Base-by-base conservation (phyloP, 2,888 invertebrate genomes). In the Drosophila fulvimacula region DNA sequence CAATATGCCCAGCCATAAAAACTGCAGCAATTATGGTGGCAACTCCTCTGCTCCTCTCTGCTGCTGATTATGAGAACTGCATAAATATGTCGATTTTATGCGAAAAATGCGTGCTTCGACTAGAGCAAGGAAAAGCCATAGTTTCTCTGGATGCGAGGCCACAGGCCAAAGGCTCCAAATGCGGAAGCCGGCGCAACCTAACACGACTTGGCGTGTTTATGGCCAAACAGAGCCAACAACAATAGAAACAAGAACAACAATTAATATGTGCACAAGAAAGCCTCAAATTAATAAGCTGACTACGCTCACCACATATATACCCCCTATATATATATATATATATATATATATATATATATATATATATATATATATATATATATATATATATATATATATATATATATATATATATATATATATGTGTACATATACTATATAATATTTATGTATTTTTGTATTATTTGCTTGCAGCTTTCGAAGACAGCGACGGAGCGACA, bases 121-220 rank as follows among this genome's bases (percentile, higher is more conserved):
- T 3, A 21, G 57, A 21, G n/a, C n/a, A 69, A 76, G 67, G 66
- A 21, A 13, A 13, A 11, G 42, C 42, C 3, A 42, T 42, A 7
- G 42, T 15, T 42, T 15, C 13, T 13, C 13, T 13, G 19, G 42
- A 42, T 21, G 19, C 42, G 5, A 10, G 11, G 11, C 17, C 41
- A 1, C 2, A 30, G 11, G 41, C 41, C 17, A 19, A 19, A 19
- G 17, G 39, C 39, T 39, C 17, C 42, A 58, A 82, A 76, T 73
- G 69, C 88, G 86, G 83, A 88, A 83, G 87, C 76, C 76, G 69
- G 69, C 81, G 86, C 83, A 64, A 86, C 62, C 86, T 63, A 88
- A 83, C 86, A 88, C 83, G 81, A 77, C 73, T 78, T 73, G 88
- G 88, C 88, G 88, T 83, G 83, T 83, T 83, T 77, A 83, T 88